Evolutionary conservation across 2,888 invertebrate genomes (phyloP).

Genomic region (Digitonthophagus gazella): DNA sequence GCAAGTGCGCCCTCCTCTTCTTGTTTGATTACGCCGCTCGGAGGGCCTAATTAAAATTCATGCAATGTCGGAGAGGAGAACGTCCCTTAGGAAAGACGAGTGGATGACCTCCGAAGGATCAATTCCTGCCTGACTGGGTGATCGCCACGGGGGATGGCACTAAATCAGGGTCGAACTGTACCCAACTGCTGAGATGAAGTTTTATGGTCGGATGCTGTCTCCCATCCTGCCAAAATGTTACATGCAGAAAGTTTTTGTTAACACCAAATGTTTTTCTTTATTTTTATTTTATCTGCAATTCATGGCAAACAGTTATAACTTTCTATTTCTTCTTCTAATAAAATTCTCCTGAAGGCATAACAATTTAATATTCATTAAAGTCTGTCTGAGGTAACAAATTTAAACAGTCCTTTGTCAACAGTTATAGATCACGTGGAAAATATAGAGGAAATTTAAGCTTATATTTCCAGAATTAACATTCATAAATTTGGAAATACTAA

Average conservation of each 20-base stretch:
- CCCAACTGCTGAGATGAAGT: not conserved
- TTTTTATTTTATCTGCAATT: too few relatives aligned
- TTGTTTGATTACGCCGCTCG: slow-evolving; percentile 6
- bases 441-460: too few relatives aligned
- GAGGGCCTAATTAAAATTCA: slow-evolving; percentile 13
- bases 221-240: not conserved
- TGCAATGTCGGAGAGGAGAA: not conserved
- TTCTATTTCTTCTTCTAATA: too few relatives aligned
- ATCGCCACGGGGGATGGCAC: not conserved
- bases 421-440: too few relatives aligned
- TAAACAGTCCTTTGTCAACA: too few relatives aligned
- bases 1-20: slow-evolving; percentile 3
- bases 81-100: not conserved
- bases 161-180: not conserved
- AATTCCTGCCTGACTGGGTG: not conserved
- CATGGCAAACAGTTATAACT: too few relatives aligned
- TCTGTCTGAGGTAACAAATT: too few relatives aligned
- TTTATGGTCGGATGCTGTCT: not conserved
- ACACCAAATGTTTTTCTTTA: too few relatives aligned
- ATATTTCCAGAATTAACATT: too few relatives aligned
- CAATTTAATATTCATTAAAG: too few relatives aligned
- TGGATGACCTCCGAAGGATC: not conserved
- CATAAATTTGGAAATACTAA: too few relatives aligned
- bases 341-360: too few relatives aligned
- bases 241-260: not conserved